A percentile compares a stretch with the other conserved stretches of the same genome.
Evolutionary conservation across 2,888 invertebrate species (phyloP).

Genomic region (Amphipoea oculea): DNA sequence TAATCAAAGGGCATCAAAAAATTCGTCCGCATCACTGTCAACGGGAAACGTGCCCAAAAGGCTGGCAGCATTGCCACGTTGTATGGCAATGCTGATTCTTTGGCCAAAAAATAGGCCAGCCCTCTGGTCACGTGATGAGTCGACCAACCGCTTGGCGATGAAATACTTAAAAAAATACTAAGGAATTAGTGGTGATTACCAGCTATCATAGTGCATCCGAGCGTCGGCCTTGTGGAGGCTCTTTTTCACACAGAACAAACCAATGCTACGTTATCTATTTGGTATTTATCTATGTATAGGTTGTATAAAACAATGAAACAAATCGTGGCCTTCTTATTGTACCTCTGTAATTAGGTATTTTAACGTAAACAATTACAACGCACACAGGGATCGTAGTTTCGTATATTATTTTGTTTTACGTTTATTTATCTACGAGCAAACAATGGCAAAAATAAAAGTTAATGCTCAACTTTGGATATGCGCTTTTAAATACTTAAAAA

Average conservation of each 20-base stretch:
- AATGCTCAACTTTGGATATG: conserved; percentile 5
- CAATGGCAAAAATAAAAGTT: conserved; percentile 18
- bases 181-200: conserved; percentile 43
- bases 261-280: conserved; percentile 72
- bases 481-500: conserved; percentile 18
- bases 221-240: conserved; percentile 69
- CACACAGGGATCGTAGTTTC: conserved; percentile 71
- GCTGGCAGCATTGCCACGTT: too few relatives aligned
- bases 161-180: conserved; percentile 29
- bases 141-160: too few relatives aligned
- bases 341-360: conserved; percentile 75
- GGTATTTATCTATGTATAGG: conserved; percentile 71
- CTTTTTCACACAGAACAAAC: conserved; percentile 75
- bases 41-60: too few relatives aligned
- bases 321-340: conserved; percentile 83
- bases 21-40: too few relatives aligned
- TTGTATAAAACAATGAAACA: conserved; percentile 83
- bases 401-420: conserved; percentile 56
- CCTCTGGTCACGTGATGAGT: too few relatives aligned
- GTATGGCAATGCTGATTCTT: too few relatives aligned
- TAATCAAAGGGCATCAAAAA: too few relatives aligned
- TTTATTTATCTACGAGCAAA: conserved; percentile 23
- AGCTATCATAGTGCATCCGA: conserved; percentile 53
- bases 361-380: conserved; percentile 75
- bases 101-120: too few relatives aligned